A percentile compares a stretch with the other conserved stretches of the same genome.
Evolutionary conservation across 2,113 vertebrate genomes (phyloP).

Genomic region (Xerus inauris): DNA sequence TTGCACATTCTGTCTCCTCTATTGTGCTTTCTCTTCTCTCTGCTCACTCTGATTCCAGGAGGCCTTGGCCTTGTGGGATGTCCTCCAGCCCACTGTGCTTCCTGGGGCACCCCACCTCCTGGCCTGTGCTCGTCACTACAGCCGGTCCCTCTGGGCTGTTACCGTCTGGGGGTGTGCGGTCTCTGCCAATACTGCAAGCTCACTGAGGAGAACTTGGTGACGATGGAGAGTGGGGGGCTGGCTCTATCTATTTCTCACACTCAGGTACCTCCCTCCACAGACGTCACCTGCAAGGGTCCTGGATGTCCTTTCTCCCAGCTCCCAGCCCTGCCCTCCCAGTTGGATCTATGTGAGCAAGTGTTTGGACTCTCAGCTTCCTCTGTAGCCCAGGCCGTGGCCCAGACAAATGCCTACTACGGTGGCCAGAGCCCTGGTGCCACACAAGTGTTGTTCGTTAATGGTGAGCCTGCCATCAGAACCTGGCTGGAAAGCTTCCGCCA

Average conservation of each 20-base stretch:
- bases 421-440: constrained; percentile 73
- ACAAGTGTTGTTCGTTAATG: constrained; percentile 73
- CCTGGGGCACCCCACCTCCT: background rate
- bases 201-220: background rate
- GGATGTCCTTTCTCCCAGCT: constrained; percentile 88
- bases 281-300: constrained; percentile 88
- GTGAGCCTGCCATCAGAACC: constrained; percentile 45
- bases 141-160: background rate
- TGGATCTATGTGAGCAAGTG: constrained; percentile 85
- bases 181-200: background rate
- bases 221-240: background rate
- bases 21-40: background rate
- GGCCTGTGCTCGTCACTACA: background rate
- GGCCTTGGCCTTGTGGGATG: background rate
- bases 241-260: background rate
- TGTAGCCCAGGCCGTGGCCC: constrained; percentile 83
- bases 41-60: background rate
- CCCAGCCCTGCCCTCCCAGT: constrained; percentile 83
- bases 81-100: background rate
- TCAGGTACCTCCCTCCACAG: constrained; percentile 75
- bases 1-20: too few species aligned
- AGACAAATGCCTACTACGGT: constrained; percentile 91
- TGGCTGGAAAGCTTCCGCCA: background rate
- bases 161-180: background rate
- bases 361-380: constrained; percentile 87